Evolutionary conservation across 2,113 vertebrate species (phyloP), one percentile per base, ranked within the genome.

Genomic region (Atherinomorus stipes): DNA sequence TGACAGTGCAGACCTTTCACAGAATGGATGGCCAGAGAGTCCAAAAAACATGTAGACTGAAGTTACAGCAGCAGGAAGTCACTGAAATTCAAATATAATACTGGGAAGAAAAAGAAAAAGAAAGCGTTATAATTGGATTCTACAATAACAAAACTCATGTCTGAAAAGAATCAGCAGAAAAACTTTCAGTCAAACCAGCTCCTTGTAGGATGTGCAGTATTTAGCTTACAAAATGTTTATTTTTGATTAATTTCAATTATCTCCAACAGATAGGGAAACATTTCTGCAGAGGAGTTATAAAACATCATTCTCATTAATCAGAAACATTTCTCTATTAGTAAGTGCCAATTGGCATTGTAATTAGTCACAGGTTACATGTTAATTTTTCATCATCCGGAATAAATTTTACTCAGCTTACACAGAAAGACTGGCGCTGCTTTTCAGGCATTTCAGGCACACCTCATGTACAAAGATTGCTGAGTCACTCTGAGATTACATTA

Each of bases 391-490:
- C 11, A 5, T 18, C 1, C 4, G 9, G 11, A 7, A 23, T 25
- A 42, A 44, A 61, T 38, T 28, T 2, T 50, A 25, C 7, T 51
- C 59, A 25, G 40, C 7, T 25, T 12, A 63, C 21, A 59, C 54
- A 51, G 3, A 23, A 25, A 31, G 34, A 15, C 9, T 42, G 42
- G 34, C 19, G 64, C 13, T n/a, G n/a, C n/a, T n/a, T n/a, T n/a
- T n/a, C n/a, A n/a, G n/a, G n/a, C n/a, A n/a, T n/a, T n/a, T n/a
- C n/a, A n/a, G 8, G 21, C 59, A 73, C 31, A 28, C 18, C 56
- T 80, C 7, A 22, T 65, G 54, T n/a, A 26, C 60, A 65, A 63
- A 4, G 37, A 16, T 19, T 28, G 57, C 28, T 69, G 76, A 76
- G 42, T 86, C 79, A 70, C 44, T 38, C 62, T 25, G 42, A n/a